phyloP scores from a whole-genome alignment of 2,888 invertebrate species.

The Leucozona laternaria region DNA sequence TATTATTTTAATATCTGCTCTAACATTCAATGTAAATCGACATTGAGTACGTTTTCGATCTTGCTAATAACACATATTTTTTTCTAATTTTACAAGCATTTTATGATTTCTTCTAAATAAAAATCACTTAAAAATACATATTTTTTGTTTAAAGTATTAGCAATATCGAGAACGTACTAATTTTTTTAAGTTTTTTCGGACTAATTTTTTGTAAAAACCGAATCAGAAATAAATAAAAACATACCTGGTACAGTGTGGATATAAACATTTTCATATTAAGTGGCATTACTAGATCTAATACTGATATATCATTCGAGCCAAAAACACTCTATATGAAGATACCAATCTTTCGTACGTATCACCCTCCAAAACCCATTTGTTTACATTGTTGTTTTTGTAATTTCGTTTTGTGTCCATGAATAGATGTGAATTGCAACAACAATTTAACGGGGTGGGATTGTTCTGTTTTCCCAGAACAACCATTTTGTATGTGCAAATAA shows the following conservation, averaged over 20 bases:
- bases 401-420: no score
- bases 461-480: no score
- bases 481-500: no score
- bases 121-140: no score
- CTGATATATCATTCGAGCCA: conserved; percentile 86
- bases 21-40: background rate
- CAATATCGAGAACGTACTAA: background rate
- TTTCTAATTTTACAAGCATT: no score
- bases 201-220: background rate
- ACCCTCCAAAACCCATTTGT: no score
- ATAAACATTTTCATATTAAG: conserved; percentile 81
- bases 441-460: no score
- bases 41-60: background rate
- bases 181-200: background rate
- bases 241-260: conserved; percentile 82
- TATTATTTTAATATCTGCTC: background rate
- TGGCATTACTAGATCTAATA: conserved; percentile 85
- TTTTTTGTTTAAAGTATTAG: background rate
- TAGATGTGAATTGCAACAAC: no score
- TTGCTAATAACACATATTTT: background rate
- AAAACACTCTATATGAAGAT: no score
- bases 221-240: conserved; percentile 52
- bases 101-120: background rate
- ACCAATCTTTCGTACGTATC: no score
- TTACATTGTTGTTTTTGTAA: no score